Percentiles rank a stretch among this genome's conserved stretches.
phyloP scores from a whole-genome alignment of 2,113 vertebrate genomes.

The Ctenodactylus gundi region DNA sequence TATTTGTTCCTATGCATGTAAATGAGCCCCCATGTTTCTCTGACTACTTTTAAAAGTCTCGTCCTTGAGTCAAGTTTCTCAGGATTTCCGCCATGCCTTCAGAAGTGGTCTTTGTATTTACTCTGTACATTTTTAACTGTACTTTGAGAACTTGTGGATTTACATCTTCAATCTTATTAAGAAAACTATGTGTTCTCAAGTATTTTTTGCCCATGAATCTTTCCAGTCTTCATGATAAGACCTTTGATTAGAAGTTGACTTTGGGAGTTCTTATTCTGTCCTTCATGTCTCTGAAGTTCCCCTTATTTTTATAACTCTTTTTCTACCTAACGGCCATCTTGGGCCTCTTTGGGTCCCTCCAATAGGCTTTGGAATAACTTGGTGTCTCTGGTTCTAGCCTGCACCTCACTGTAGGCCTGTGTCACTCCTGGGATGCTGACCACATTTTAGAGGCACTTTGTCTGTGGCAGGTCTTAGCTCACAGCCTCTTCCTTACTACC shows the following conservation, averaged over 20 bases:
- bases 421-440: fast-evolving
- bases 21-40: no score
- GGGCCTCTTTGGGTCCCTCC: neutral
- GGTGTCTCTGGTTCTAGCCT: neutral
- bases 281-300: neutral
- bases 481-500: neutral
- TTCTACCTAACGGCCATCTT: neutral
- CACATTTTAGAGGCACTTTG: fast-evolving
- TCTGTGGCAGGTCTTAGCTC: neutral
- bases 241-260: neutral
- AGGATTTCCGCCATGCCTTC: neutral
- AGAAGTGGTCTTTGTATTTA: neutral
- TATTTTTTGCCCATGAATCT: neutral
- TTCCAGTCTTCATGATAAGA: neutral
- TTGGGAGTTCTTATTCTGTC: neutral
- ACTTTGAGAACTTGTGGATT: neutral
- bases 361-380: neutral
- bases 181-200: neutral
- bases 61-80: neutral
- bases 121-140: neutral
- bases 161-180: neutral
- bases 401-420: no score
- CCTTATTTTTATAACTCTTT: neutral
- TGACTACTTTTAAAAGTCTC: neutral
- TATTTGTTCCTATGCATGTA: neutral